Percentiles rank a stretch among this genome's conserved stretches.
Evolutionary conservation across 2,888 invertebrate species (phyloP).

Genomic region (Corythucha ciliata): DNA sequence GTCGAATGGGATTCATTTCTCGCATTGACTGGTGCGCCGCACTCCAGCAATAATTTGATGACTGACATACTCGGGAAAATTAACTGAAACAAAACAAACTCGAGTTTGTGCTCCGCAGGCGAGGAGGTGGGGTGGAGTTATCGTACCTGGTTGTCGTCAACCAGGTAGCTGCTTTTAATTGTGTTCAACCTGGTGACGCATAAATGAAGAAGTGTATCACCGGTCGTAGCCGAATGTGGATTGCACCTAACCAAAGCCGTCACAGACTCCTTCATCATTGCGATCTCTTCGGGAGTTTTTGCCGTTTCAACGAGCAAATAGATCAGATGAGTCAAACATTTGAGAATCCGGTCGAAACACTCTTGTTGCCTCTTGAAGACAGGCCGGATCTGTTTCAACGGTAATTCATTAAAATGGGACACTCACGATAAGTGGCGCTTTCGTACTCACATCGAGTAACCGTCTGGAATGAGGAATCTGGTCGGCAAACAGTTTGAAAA

Average conservation of each 20-base stretch:
- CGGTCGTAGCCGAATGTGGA: constrained; percentile 58
- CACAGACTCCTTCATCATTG: constrained; percentile 45
- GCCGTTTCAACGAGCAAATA: constrained; percentile 58
- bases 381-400: constrained; percentile 49
- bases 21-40: constrained; percentile 67
- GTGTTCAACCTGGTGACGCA: constrained; percentile 69
- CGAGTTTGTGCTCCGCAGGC: no score
- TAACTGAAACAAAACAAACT: constrained; percentile 46
- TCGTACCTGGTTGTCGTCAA: constrained; percentile 53
- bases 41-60: constrained; percentile 60
- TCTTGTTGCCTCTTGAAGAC: constrained; percentile 68
- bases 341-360: constrained; percentile 69
- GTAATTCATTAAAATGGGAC: background rate
- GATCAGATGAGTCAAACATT: constrained; percentile 68
- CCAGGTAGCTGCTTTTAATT: constrained; percentile 65
- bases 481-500: constrained; percentile 52
- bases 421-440: background rate
- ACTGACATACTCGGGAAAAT: constrained; percentile 65
- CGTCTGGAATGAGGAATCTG: constrained; percentile 48
- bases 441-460: constrained; percentile 41
- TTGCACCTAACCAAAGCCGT: constrained; percentile 51
- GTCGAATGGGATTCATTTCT: constrained; percentile 68
- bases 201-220: constrained; percentile 76
- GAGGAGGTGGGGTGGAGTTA: background rate
- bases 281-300: constrained; percentile 45